These are phyloP conservation scores for Eupithecia inturbata DNA, from an alignment of 2,888 invertebrate genomes.

Conservation along the genomic window DNA sequence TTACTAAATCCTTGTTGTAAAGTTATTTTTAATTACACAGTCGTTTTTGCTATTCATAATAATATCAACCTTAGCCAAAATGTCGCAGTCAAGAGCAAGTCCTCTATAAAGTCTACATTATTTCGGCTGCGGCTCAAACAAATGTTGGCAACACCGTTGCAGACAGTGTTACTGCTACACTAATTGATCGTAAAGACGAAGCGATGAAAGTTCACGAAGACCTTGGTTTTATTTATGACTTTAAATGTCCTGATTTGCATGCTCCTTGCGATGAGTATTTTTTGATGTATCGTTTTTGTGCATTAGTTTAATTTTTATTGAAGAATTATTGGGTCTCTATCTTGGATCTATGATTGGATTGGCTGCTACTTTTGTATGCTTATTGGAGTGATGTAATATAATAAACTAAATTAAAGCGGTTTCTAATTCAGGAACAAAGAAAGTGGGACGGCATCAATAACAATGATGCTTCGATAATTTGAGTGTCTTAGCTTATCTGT, in stretches of 20 bases:
- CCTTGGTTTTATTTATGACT: constrained; percentile 15
- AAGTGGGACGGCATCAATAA: too few relatives aligned
- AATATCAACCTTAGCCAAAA: constrained; percentile 4
- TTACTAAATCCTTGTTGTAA: neutral
- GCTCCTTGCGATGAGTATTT: neutral
- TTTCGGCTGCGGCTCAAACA: neutral
- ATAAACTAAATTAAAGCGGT: too few relatives aligned
- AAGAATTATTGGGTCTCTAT: too few relatives aligned
- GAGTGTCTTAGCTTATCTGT: too few relatives aligned
- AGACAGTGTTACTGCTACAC: constrained; percentile 6
- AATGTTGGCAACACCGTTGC: constrained; percentile 6
- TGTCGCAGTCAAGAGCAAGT: neutral
- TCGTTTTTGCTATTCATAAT: neutral
- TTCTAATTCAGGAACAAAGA: too few relatives aligned
- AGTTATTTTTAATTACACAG: neutral
- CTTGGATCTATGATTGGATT: neutral
- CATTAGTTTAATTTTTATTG: neutral
- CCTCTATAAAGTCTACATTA: constrained; percentile 10
- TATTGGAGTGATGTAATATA: neutral
- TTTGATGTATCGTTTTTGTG: neutral
- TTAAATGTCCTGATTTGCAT: constrained; percentile 14
- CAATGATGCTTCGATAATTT: too few relatives aligned
- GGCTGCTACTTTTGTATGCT: neutral
- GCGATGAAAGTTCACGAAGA: constrained; percentile 20
- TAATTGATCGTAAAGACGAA: constrained; percentile 20